Evolutionary conservation across 2,113 vertebrate species (phyloP).

Genomic region (Heterotilapia buettikoferi): DNA sequence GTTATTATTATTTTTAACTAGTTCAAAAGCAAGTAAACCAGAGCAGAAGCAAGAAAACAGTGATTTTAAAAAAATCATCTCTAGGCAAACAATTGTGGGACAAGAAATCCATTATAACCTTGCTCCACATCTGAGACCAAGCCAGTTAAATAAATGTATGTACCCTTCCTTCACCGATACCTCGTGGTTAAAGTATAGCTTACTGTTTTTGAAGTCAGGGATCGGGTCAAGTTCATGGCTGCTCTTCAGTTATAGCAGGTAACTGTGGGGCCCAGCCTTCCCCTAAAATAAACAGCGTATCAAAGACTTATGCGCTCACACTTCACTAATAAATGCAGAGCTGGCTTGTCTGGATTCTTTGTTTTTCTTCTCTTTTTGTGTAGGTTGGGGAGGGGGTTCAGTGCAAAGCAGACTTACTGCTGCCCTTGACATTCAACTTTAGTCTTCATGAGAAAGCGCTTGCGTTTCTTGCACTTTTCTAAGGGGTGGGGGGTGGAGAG

Average conservation of each 20-base stretch:
- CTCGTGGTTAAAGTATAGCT: background rate
- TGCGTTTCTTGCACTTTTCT: constrained; percentile 39
- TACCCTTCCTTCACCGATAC: background rate
- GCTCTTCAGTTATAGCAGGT: constrained; percentile 40
- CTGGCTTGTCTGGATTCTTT: constrained; percentile 5
- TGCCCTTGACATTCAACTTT: constrained; percentile 5
- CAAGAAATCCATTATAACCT: background rate
- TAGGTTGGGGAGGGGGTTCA: background rate
- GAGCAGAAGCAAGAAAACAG: background rate
- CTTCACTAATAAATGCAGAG: constrained; percentile 34
- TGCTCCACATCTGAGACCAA: background rate
- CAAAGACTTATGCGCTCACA: constrained; percentile 33
- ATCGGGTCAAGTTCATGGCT: constrained; percentile 46
- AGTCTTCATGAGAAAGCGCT: background rate
- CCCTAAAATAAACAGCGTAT: constrained; percentile 54
- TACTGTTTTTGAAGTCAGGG: constrained; percentile 2
- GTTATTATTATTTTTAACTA: background rate
- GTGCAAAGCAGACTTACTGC: constrained; percentile 4
- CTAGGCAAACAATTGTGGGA: background rate
- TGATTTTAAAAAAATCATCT: background rate
- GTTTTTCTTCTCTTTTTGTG: constrained; percentile 26
- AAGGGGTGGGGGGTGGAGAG: constrained; percentile 8
- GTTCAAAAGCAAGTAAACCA: background rate
- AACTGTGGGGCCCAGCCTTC: constrained; percentile 17
- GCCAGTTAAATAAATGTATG: background rate